Conservation (phyloP, 2,113 vertebrate genomes). For the Tragelaphus strepsiceros region DNA sequence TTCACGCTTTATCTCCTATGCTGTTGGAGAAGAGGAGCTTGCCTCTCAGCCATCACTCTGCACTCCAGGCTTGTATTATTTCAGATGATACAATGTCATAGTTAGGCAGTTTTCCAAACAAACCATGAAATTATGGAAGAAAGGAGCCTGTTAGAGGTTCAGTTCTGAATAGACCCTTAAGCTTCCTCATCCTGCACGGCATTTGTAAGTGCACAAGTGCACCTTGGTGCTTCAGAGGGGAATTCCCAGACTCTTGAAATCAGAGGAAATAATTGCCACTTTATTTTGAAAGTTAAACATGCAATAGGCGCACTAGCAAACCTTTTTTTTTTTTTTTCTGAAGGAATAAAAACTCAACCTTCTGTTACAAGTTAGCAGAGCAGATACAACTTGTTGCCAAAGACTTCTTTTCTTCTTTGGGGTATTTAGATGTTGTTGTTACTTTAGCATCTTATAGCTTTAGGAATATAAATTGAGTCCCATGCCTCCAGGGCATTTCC, state of each 20-base stretch:
- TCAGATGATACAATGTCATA: slow-evolving; percentile 44
- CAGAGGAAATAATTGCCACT: neutral
- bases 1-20: neutral
- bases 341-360: neutral
- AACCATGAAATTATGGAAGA: slow-evolving; percentile 70
- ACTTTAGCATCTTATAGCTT: neutral
- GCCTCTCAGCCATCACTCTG: slow-evolving; percentile 49
- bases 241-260: neutral
- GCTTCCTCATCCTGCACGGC: neutral
- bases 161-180: slow-evolving; percentile 44
- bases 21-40: slow-evolving; percentile 64
- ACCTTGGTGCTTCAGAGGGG: neutral
- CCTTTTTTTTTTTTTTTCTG: neutral
- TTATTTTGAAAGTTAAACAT: neutral
- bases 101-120: slow-evolving; percentile 65
- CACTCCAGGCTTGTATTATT: slow-evolving; percentile 44
- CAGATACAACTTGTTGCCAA: neutral
- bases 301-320: neutral
- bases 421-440: neutral
- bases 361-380: neutral
- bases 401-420: neutral
- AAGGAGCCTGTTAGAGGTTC: slow-evolving; percentile 16
- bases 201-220: neutral
- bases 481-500: neutral
- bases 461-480: neutral